A percentile compares a stretch with the other conserved stretches of the same genome.
These are phyloP conservation scores for Drosophila suboccidentalis DNA, from an alignment of 2,888 invertebrate genomes.

Conservation along the genomic window DNA sequence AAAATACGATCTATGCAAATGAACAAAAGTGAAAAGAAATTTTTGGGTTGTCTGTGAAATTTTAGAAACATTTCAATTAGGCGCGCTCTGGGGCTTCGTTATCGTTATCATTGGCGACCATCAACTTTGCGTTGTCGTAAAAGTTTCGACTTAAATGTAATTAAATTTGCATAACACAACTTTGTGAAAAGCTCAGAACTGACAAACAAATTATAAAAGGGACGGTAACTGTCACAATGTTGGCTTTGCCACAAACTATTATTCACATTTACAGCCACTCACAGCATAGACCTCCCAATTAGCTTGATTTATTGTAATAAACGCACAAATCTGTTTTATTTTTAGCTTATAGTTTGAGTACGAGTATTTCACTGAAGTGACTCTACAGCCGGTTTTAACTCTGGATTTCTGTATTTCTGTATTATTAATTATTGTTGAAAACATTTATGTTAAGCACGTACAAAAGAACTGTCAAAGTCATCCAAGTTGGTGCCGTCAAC, in stretches of 20 bases:
- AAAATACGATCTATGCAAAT: slow-evolving; percentile 49
- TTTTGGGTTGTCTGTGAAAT: slow-evolving; percentile 41
- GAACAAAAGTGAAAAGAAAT: slow-evolving; percentile 48
- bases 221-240: slow-evolving; percentile 49
- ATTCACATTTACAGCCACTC: slow-evolving; percentile 61
- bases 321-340: slow-evolving; percentile 34
- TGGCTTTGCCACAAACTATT: slow-evolving; percentile 46
- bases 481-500: slow-evolving; percentile 63
- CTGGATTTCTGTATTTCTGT: slow-evolving; percentile 28
- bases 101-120: slow-evolving; percentile 65
- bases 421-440: slow-evolving; percentile 68
- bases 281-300: slow-evolving; percentile 55
- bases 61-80: slow-evolving; percentile 64
- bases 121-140: slow-evolving; percentile 48
- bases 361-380: slow-evolving; percentile 12
- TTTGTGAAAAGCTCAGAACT: slow-evolving; percentile 31
- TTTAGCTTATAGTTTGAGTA: slow-evolving; percentile 8
- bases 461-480: slow-evolving; percentile 70
- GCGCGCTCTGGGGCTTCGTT: slow-evolving; percentile 21
- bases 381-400: slow-evolving; percentile 1
- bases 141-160: slow-evolving; percentile 36
- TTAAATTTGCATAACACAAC: slow-evolving; percentile 64
- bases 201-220: slow-evolving; percentile 49
- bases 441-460: slow-evolving; percentile 73
- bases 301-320: slow-evolving; percentile 51